These are phyloP conservation scores for Agriopis aurantiaria DNA, from an alignment of 2,888 invertebrate genomes.

Conservation along the genomic window DNA sequence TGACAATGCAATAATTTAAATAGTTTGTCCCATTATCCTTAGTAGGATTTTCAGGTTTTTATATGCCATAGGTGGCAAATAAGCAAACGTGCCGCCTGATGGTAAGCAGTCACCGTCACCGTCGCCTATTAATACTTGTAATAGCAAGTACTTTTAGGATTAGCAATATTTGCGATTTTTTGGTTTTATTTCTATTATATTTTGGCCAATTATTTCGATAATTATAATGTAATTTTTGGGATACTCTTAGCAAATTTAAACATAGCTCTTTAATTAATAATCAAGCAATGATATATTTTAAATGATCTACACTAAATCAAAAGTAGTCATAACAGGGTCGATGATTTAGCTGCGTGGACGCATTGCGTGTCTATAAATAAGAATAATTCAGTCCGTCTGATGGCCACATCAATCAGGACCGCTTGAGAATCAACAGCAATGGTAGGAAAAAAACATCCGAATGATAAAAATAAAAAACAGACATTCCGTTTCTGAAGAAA, in stretches of 20 bases:
- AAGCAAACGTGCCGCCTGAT: no score
- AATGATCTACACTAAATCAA: slow-evolving; percentile 21
- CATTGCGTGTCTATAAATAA: slow-evolving; percentile 33
- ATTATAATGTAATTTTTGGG: no score
- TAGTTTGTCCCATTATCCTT: no score
- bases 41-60: no score
- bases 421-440: slow-evolving; percentile 47
- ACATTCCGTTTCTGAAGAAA: slow-evolving; percentile 37
- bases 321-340: slow-evolving; percentile 16
- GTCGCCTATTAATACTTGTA: no score
- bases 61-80: no score
- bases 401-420: slow-evolving; percentile 47
- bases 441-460: slow-evolving; percentile 38
- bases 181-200: no score
- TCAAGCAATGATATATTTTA: slow-evolving; percentile 13
- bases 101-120: no score
- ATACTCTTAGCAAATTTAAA: not conserved
- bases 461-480: slow-evolving; percentile 27
- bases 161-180: no score
- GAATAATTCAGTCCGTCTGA: slow-evolving; percentile 35
- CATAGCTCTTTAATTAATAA: not conserved
- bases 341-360: slow-evolving; percentile 25
- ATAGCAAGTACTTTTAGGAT: no score
- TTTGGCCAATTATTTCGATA: no score
- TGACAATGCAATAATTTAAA: no score